phyloP scores from a whole-genome alignment of 2,113 vertebrate genomes.

The Crotophaga sulcirostris region DNA sequence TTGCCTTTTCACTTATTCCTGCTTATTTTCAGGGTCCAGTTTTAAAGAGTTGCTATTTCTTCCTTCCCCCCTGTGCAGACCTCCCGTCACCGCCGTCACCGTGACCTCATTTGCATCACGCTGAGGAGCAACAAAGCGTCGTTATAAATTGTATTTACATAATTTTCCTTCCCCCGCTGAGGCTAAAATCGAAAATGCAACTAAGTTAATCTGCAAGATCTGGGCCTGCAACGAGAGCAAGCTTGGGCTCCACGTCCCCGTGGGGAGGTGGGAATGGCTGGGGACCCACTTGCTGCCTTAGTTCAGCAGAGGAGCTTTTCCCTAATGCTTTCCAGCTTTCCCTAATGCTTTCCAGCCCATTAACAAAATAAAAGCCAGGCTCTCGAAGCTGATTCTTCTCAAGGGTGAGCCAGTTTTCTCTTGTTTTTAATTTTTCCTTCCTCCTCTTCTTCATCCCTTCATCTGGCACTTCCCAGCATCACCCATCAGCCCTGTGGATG shows the following conservation, averaged over 20 bases:
- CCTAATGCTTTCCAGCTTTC: constrained; percentile 1
- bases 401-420: not conserved
- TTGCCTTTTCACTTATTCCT: not conserved
- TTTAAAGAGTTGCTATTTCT: not conserved
- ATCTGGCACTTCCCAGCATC: not conserved
- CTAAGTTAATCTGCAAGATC: not conserved
- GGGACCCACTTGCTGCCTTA: not conserved
- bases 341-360: not conserved
- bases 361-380: not conserved
- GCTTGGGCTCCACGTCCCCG: not conserved
- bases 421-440: not conserved
- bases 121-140: not conserved
- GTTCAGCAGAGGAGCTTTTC: not conserved
- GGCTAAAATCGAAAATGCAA: not conserved
- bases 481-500: not conserved
- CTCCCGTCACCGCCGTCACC: accelerated
- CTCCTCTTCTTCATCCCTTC: not conserved
- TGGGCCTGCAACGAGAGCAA: not conserved
- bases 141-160: not conserved
- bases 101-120: not conserved
- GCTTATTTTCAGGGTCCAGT: not conserved
- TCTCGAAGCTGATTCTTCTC: not conserved
- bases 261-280: accelerated
- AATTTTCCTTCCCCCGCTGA: not conserved
- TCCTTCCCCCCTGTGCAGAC: not conserved